These are phyloP conservation scores for Orthosia cruda DNA, from an alignment of 2,888 invertebrate genomes.

Conservation along the genomic window DNA sequence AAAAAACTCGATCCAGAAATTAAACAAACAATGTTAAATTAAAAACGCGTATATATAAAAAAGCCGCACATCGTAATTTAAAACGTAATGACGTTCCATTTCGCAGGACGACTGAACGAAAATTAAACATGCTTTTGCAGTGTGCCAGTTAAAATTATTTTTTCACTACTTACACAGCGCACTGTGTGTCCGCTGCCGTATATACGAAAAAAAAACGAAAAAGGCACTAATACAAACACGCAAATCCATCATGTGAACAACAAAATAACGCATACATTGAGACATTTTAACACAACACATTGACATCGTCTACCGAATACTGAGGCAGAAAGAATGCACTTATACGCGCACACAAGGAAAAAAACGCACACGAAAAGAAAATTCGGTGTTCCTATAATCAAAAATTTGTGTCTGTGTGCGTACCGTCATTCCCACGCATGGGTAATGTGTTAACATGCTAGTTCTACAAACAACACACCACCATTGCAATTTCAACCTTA, in stretches of 20 bases:
- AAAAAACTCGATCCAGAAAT: slow-evolving; percentile 73
- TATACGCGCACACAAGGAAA: slow-evolving; percentile 73
- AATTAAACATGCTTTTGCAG: slow-evolving; percentile 90
- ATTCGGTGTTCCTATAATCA: slow-evolving; percentile 90
- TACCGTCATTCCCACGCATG: slow-evolving; percentile 86
- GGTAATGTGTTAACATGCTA: slow-evolving; percentile 87
- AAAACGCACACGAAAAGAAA: slow-evolving; percentile 80
- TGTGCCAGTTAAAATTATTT: slow-evolving; percentile 92
- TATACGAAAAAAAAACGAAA: slow-evolving; percentile 84
- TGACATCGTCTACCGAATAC: slow-evolving; percentile 56
- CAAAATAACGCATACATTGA: slow-evolving; percentile 83
- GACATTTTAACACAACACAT: slow-evolving; percentile 76
- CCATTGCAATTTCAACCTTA: slow-evolving; percentile 75
- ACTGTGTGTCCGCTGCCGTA: slow-evolving; percentile 82
- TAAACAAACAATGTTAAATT: slow-evolving; percentile 86
- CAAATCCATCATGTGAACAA: slow-evolving; percentile 89
- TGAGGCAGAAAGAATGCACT: slow-evolving; percentile 84
- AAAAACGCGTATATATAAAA: slow-evolving; percentile 87
- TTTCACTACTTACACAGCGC: slow-evolving; percentile 87
- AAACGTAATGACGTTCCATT: slow-evolving; percentile 91
- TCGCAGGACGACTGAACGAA: slow-evolving; percentile 90
- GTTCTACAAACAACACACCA: slow-evolving; percentile 80
- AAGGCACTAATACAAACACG: slow-evolving; percentile 88
- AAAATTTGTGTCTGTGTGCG: slow-evolving; percentile 82
- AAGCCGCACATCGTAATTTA: slow-evolving; percentile 89